These are phyloP conservation scores for Craterocephalus amniculus DNA, from an alignment of 2,797 vertebrate species.

Conservation along the genomic window DNA sequence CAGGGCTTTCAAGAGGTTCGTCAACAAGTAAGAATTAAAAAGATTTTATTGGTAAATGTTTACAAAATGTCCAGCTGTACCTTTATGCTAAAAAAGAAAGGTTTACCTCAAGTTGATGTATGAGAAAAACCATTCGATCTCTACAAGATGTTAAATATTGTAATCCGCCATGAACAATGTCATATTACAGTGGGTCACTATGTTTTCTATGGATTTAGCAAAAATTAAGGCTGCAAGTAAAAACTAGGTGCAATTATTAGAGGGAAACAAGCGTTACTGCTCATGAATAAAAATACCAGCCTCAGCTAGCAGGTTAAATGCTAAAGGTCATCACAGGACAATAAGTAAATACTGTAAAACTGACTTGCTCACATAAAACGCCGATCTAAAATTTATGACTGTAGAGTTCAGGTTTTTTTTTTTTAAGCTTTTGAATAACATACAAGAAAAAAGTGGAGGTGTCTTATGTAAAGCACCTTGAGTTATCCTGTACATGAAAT, in stretches of 20 bases:
- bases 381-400: too few species aligned
- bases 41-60: background rate
- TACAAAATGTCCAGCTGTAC: background rate
- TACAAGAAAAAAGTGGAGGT: too few species aligned
- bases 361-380: too few species aligned
- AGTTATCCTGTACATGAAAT: too few species aligned
- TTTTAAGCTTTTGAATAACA: too few species aligned
- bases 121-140: background rate
- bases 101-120: background rate
- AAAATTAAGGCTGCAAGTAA: background rate
- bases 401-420: too few species aligned
- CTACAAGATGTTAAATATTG: background rate
- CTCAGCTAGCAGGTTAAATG: background rate
- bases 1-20: background rate
- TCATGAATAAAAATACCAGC: too few species aligned
- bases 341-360: too few species aligned
- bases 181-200: background rate
- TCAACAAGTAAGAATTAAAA: background rate
- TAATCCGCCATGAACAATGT: background rate
- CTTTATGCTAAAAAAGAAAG: too few species aligned
- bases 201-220: background rate
- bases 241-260: background rate
- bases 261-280: background rate
- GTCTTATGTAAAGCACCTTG: too few species aligned
- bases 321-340: too few species aligned